Evolutionary conservation across 2,113 vertebrate genomes (phyloP).

Genomic region (Lepisosteus oculatus): DNA sequence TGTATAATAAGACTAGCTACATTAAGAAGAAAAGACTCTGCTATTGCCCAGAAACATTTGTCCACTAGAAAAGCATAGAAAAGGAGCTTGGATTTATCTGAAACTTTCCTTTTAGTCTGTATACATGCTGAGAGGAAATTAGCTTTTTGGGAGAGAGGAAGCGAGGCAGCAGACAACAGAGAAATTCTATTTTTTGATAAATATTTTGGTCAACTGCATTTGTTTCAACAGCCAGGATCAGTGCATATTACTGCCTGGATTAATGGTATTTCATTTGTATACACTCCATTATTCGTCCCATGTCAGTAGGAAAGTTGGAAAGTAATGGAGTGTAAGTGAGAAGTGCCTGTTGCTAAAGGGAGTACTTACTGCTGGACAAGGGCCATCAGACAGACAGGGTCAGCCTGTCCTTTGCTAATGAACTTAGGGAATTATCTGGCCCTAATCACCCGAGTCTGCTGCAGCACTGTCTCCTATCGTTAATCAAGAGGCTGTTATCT

Average conservation of each 20-base stretch:
- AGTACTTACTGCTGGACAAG: not conserved
- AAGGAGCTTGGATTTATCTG: too few species aligned
- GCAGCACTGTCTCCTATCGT: slow-evolving; percentile 35
- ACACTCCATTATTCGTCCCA: not conserved
- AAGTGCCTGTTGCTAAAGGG: not conserved
- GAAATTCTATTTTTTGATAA: too few species aligned
- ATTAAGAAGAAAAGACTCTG: too few species aligned
- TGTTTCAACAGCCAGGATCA: not conserved
- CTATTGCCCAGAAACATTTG: too few species aligned
- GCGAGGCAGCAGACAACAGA: too few species aligned
- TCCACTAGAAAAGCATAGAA: too few species aligned
- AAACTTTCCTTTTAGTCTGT: too few species aligned
- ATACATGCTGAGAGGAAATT: too few species aligned
- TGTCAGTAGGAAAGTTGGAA: not conserved
- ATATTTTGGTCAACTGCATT: too few species aligned
- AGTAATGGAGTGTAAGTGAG: not conserved
- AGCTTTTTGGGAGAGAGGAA: too few species aligned
- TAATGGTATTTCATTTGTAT: not conserved
- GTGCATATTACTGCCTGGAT: not conserved
- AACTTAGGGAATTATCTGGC: slow-evolving; percentile 63
- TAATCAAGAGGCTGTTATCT: slow-evolving; percentile 35
- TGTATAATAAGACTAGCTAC: too few species aligned
- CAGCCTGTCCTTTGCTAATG: slow-evolving; percentile 63
- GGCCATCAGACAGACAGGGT: slow-evolving; percentile 32
- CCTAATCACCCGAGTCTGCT: slow-evolving; percentile 44